Base-by-base conservation (phyloP, 2,797 vertebrate species). In the Tadarida brasiliensis region DNA sequence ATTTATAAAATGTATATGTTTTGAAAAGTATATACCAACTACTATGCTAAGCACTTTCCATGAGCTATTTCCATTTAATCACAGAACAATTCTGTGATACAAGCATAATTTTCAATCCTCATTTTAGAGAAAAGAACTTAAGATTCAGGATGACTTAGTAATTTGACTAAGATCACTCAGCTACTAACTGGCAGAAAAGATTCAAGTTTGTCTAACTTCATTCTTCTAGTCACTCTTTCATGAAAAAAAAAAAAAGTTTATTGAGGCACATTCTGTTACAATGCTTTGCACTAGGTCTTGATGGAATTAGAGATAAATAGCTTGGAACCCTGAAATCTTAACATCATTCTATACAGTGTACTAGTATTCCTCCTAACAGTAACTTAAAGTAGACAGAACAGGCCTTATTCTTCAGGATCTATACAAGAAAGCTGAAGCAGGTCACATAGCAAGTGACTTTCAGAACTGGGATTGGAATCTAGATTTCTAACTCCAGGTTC, bases 1-100 rank as follows among this genome's bases (percentile, higher is more conserved):
- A 30, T 67, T 74, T 94, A 70, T 90, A 90, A 94, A 67, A 87
- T 71, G 22, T 56, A 2, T 56, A 28, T 83, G 4, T 77, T 57
- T 63, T 84, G 3, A 83, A 93, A 91, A 90, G 11, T 51, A 59
- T 35, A 10, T 80, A 0, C 19, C 49, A 63, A 54, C 59, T 74
- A 15, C 26, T 89, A 28, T 92, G 17, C 47, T 68, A 73, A 84
- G 11, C 8, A 35, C 59, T 87, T 89, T 73, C 81, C 0, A 5
- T 57, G 20, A 76, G 67, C 71, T 93, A 87, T 88, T 95, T 86
- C 33, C 56, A 20, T 33, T 84, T 90, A 89, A 44, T n/a, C 44
- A 77, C n/a, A 90, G 33, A 91, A 67, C n/a, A 91, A n/a, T 61
- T 15, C 65, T 80, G 10, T 63, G 26, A 90, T 26, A 87, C 68